Evolutionary conservation across 2,113 vertebrate genomes (phyloP).

Genomic region (Blennius ocellaris): DNA sequence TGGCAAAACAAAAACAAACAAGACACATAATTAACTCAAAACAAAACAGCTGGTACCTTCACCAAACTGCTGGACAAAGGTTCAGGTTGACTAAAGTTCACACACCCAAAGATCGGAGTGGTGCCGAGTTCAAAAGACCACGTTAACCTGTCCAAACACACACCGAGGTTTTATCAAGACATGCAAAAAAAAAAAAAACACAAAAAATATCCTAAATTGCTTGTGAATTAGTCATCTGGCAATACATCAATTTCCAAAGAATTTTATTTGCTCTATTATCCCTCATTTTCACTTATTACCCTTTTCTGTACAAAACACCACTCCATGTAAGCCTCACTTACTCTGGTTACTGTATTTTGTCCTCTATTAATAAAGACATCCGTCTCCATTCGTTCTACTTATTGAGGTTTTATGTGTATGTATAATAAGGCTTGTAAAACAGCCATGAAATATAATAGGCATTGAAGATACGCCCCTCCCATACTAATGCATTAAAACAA

Average conservation of each 20-base stretch:
- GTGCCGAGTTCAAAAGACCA: too few relatives aligned
- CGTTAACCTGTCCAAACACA: too few relatives aligned
- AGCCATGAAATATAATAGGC: too few relatives aligned
- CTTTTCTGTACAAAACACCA: conserved; percentile 34
- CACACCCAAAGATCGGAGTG: too few relatives aligned
- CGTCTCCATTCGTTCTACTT: background rate
- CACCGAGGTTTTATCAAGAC: too few relatives aligned
- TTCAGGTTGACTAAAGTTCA: too few relatives aligned
- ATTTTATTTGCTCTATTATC: conserved; percentile 54
- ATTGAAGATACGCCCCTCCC: background rate
- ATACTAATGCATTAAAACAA: background rate
- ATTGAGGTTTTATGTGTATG: background rate
- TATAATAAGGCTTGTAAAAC: background rate
- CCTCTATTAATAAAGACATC: background rate
- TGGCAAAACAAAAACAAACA: too few relatives aligned
- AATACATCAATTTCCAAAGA: conserved; percentile 36
- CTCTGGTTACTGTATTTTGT: background rate
- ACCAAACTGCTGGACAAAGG: too few relatives aligned
- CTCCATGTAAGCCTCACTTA: conserved; percentile 21
- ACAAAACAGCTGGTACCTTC: too few relatives aligned
- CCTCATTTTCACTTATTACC: conserved; percentile 53
- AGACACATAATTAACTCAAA: too few relatives aligned
- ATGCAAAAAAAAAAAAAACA: too few relatives aligned
- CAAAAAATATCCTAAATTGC: conserved; percentile 25
- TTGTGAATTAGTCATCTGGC: conserved; percentile 57